These are phyloP conservation scores for Pseudomugil gertrudae DNA, from an alignment of 2,797 vertebrate species.

Conservation along the genomic window DNA sequence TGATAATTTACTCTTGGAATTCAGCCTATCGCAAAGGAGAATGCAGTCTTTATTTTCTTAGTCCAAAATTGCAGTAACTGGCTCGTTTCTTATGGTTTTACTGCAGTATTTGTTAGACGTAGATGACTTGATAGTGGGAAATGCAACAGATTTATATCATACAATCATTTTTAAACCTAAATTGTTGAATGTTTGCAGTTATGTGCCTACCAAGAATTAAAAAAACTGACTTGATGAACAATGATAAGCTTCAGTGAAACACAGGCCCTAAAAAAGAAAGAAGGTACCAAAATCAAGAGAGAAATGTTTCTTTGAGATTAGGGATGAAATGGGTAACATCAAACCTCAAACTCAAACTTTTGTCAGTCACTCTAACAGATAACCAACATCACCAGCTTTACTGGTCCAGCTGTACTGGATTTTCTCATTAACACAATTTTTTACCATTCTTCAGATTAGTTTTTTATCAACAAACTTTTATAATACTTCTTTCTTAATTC, in stretches of 20 bases:
- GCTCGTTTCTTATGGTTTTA: constrained; percentile 32
- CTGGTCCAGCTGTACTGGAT: constrained; percentile 10
- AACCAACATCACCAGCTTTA: constrained; percentile 53
- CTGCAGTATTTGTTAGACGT: constrained; percentile 34
- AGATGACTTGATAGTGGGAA: constrained; percentile 25
- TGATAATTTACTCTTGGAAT: constrained; percentile 46
- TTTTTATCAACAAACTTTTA: constrained; percentile 17
- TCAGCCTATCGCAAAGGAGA: constrained; percentile 24
- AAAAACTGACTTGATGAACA: constrained; percentile 27
- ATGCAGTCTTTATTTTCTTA: constrained; percentile 23
- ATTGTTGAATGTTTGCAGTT: constrained; percentile 50
- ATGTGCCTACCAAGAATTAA: constrained; percentile 45
- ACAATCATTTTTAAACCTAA: constrained; percentile 25
- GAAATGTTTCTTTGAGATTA: constrained; percentile 46
- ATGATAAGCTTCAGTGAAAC: constrained; percentile 32
- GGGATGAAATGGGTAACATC: constrained; percentile 36
- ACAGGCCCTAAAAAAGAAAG: constrained; percentile 23
- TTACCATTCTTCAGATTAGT: constrained; percentile 3
- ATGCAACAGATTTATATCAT: constrained; percentile 40
- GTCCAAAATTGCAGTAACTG: constrained; percentile 50
- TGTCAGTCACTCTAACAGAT: constrained; percentile 34
- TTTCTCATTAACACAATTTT: constrained; percentile 16
- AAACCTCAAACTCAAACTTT: constrained; percentile 44
- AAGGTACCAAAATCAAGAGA: constrained; percentile 43
- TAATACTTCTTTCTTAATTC: neutral